These are phyloP conservation scores for Mesoligia furuncula DNA, from an alignment of 2,888 invertebrate genomes.

Conservation along the genomic window DNA sequence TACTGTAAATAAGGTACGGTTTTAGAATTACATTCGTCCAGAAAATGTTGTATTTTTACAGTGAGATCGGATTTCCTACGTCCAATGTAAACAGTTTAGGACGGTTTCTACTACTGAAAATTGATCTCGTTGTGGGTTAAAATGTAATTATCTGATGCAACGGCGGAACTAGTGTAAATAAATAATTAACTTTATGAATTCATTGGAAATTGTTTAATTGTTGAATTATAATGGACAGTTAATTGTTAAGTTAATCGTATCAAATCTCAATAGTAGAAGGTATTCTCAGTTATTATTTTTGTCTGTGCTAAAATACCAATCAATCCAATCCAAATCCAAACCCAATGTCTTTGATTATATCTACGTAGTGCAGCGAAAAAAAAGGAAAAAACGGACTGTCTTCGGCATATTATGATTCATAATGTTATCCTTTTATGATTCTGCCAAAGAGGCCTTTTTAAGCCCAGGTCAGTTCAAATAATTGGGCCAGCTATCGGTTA, in stretches of 20 bases:
- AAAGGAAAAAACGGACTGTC: too few relatives aligned
- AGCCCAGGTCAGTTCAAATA: slow-evolving; percentile 45
- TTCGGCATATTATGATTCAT: too few relatives aligned
- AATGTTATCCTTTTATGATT: too few relatives aligned
- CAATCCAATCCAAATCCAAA: too few relatives aligned
- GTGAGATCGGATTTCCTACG: slow-evolving; percentile 34
- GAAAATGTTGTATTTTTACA: slow-evolving; percentile 43
- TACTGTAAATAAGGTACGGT: slow-evolving; percentile 39
- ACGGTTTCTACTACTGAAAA: slow-evolving; percentile 42
- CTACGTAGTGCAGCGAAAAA: too few relatives aligned
- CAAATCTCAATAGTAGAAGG: too few relatives aligned
- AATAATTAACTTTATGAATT: background rate
- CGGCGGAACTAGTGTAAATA: slow-evolving; percentile 7
- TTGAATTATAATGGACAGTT: too few relatives aligned
- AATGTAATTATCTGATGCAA: slow-evolving; percentile 15
- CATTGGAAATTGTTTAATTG: background rate
- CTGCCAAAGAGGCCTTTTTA: too few relatives aligned
- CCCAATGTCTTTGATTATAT: too few relatives aligned
- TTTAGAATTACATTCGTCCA: slow-evolving; percentile 40
- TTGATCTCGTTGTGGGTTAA: slow-evolving; percentile 42
- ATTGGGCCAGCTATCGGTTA: slow-evolving; percentile 45
- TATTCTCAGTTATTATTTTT: too few relatives aligned
- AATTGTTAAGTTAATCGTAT: too few relatives aligned
- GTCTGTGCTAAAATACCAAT: too few relatives aligned
- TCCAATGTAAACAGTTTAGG: slow-evolving; percentile 35